Base-by-base conservation (phyloP, 2,888 invertebrate species). In the Idaea straminata region DNA sequence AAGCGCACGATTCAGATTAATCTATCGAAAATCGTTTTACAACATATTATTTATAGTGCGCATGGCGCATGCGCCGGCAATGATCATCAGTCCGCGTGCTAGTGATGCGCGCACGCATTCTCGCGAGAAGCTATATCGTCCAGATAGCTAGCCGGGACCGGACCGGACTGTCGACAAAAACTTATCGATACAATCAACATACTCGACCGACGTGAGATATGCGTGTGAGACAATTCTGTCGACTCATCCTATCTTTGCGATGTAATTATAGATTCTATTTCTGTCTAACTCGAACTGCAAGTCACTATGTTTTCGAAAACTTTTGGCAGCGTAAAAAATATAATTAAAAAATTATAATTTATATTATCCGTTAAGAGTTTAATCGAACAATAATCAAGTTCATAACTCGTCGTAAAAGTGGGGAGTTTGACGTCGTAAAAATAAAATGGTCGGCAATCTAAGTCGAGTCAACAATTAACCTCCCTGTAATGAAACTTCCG, bases 11-110 rank as follows among this genome's bases (percentile, higher is more conserved):
- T 92, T 92, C 92, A 92, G 92, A 92, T 92, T 92, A 92, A 92
- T 92, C 92, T 92, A 92, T 92, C 92, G 92, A 92, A 92, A 92
- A 92, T 92, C 92, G 92, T 92, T 92, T 92, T 92, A 92, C 92
- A 92, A 92, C 91, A 92, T 92, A 92, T 92, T 92, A 92, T 92
- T 92, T 92, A 92, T 92, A 92, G 92, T 89, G 91, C 86, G 91
- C 91, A 91, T 92, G 92, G 91, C 86, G 91, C 91, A 91, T 92
- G 92, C 91, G 87, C 91, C 83, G 78, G 88, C 92, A 92, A 92
- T 92, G 92, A 92, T 91, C 92, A 92, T 92, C 92, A 89, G 90
- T 89, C 88, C 88, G 88, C 84, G 88, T 86, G 85, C 81, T 88
- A 91, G 90, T 83, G 91, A 87, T 87, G 91, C 75, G 84, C 82